Evolutionary conservation across 2,888 invertebrate genomes (phyloP).

Genomic region (Aphrophora alni): DNA sequence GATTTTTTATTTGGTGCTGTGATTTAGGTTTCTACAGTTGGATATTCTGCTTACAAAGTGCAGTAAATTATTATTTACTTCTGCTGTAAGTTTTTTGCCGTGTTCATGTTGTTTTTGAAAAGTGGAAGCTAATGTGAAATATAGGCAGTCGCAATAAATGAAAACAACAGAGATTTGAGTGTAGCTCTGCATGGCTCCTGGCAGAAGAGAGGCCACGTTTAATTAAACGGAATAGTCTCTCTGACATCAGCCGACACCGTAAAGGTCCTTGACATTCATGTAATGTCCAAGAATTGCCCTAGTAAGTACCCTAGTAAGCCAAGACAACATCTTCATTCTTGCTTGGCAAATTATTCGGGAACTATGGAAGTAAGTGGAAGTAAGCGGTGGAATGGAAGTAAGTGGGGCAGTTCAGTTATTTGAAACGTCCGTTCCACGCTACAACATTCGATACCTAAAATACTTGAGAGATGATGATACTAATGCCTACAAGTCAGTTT

Average conservation of each 20-base stretch:
- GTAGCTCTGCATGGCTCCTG: background rate
- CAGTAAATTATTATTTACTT: background rate
- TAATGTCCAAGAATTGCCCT: constrained; percentile 14
- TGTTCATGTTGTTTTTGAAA: background rate
- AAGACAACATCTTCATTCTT: background rate
- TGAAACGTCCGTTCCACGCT: constrained; percentile 10
- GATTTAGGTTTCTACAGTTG: too few relatives aligned
- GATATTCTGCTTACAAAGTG: background rate
- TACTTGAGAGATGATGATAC: constrained; percentile 20
- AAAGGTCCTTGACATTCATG: constrained; percentile 11
- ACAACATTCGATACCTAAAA: constrained; percentile 10
- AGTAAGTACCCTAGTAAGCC: background rate
- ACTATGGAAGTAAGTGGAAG: constrained; percentile 18
- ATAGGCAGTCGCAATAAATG: constrained; percentile 3
- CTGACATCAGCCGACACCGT: constrained; percentile 18
- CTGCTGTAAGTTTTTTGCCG: background rate
- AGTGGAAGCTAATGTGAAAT: background rate
- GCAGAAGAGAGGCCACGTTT: constrained; percentile 19
- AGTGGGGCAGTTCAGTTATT: too few relatives aligned
- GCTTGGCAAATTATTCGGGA: constrained; percentile 14
- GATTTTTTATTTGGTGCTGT: background rate
- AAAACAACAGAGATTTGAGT: constrained; percentile 19
- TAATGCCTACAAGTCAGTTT: constrained; percentile 23
- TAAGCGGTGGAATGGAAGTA: background rate
- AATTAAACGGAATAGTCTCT: constrained; percentile 18